These are phyloP conservation scores for Leptosomus discolor DNA, from an alignment of 2,113 vertebrate species.

Conservation along the genomic window DNA sequence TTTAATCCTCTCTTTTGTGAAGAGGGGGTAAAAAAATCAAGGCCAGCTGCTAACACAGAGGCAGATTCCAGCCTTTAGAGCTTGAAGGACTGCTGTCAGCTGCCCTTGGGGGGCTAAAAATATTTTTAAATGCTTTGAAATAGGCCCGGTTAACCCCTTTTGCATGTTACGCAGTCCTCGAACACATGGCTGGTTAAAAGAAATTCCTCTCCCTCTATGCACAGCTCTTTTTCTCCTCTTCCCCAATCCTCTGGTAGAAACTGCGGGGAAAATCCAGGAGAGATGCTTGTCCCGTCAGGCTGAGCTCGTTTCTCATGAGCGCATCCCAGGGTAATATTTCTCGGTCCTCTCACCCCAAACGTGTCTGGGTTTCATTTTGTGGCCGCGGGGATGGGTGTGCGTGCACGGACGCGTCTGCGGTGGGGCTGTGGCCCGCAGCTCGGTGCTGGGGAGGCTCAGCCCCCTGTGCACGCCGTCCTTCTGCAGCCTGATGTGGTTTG, in stretches of 20 bases:
- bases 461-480: background rate
- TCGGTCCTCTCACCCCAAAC: background rate
- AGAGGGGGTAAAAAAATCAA: background rate
- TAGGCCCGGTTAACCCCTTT: background rate
- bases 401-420: background rate
- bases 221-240: background rate
- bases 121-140: background rate
- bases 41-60: background rate
- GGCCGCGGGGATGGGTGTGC: background rate
- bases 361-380: background rate
- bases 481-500: background rate
- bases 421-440: background rate
- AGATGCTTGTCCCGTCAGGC: background rate
- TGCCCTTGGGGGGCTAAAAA: background rate
- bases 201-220: background rate
- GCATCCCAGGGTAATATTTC: background rate
- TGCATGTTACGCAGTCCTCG: background rate
- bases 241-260: background rate
- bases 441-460: background rate
- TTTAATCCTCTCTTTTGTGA: conserved; percentile 10
- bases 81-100: conserved; percentile 19
- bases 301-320: background rate
- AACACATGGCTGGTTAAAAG: background rate
- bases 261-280: background rate
- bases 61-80: background rate